Evolutionary conservation across 2,113 vertebrate species (phyloP), one percentile per base, ranked within the genome.

Genomic region (Scopus umbretta): DNA sequence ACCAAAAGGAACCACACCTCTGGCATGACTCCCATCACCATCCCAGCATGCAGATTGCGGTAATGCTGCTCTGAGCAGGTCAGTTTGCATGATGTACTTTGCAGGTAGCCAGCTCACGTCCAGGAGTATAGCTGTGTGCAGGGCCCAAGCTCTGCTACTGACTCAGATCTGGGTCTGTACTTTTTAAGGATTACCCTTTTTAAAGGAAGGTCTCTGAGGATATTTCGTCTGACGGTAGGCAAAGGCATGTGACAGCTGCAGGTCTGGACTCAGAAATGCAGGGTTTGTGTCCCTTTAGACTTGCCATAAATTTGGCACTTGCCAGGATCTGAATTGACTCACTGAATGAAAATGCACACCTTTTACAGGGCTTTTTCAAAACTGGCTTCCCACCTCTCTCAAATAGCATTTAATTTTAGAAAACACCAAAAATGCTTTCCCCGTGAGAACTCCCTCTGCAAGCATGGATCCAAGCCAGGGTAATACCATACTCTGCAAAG

Each of bases 401-500:
- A 91, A 83, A 25, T 23, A 92, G 65, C 62, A 86, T 79, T 86
- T 93, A 20, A 9, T 81, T 86, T 88, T 43, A 65, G 74, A 56
- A 80, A 95, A 80, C 38, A 81, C 26, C 59, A 45, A 90, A 90
- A 94, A 96, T 62, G 56, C 52, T 87, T 96, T 87, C 80, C 63
- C 52, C 59, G 29, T 47, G 79, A 94, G 79, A 93, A 92, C 88
- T 94, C 94, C 95, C 95, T 97, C 96, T 96, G 95, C 93, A 90
- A 94, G 94, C 94, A 92, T 94, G 86, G 95, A 91, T 94, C 94
- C 95, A 97, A 95, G 91, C n/a, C 95, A 75, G 74, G 73, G 76
- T 73, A 91, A 73, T 90, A 83, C 90, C 93, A 95, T 68, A 90
- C 85, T 91, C 76, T 96, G 94, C 94, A 96, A 94, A 93, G 91